Conservation (phyloP, 2,888 invertebrate species). For the Athalia rosae region DNA sequence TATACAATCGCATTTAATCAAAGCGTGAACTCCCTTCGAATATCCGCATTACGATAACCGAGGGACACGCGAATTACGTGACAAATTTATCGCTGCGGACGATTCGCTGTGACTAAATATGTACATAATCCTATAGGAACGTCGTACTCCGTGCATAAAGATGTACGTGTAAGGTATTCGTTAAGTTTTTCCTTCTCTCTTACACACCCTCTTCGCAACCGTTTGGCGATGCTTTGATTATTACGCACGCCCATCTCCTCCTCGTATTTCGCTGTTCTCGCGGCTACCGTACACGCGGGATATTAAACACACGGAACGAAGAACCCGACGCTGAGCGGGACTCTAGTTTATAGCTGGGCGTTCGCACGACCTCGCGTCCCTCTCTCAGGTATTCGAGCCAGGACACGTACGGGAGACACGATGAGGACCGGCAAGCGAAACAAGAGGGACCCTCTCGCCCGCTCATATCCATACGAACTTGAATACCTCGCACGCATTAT, state of each 20-base stretch:
- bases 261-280: background rate
- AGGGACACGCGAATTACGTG: too few species aligned
- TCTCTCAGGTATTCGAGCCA: conserved; percentile 23
- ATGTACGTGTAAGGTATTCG: too few species aligned
- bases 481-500: conserved; percentile 50
- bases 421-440: conserved; percentile 6
- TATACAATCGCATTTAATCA: too few species aligned
- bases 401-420: background rate
- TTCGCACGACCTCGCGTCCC: conserved; percentile 1
- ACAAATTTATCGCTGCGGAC: too few species aligned
- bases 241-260: conserved; percentile 2
- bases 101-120: too few species aligned
- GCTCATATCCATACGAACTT: conserved; percentile 59
- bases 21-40: too few species aligned
- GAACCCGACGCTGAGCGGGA: background rate
- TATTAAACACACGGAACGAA: background rate
- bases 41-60: too few species aligned
- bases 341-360: background rate
- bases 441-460: conserved; percentile 51
- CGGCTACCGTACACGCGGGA: background rate
- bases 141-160: too few species aligned
- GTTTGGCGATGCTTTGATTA: conserved; percentile 20
- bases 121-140: too few species aligned
- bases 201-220: background rate
- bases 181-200: background rate